Conservation (phyloP, 2,797 vertebrate species). For the Coracias cyanogaster region DNA sequence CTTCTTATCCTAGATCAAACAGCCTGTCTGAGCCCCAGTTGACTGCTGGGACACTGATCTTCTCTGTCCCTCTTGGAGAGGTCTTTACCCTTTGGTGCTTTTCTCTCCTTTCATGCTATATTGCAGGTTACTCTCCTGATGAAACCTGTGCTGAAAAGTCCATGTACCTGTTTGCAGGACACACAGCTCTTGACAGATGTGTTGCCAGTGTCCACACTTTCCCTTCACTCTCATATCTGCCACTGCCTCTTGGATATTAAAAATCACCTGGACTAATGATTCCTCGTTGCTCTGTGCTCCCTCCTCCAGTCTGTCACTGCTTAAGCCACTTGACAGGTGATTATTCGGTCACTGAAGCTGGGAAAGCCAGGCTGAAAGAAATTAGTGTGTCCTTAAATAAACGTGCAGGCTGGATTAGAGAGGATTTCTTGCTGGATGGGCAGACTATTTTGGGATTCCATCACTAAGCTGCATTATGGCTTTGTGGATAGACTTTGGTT, state of each 20-base stretch:
- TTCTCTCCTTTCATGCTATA: not conserved
- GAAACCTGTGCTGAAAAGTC: not conserved
- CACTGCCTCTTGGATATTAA: slow-evolving; percentile 17
- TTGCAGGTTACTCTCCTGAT: not conserved
- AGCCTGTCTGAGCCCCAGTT: not conserved
- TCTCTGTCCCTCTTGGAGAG: not conserved
- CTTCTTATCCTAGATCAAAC: not conserved
- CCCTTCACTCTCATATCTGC: slow-evolving; percentile 18
- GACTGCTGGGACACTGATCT: not conserved
- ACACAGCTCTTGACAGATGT: slow-evolving; percentile 11
- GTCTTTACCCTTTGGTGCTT: not conserved
- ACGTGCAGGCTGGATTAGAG: not conserved
- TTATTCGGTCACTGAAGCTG: not conserved
- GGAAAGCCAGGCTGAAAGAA: not conserved
- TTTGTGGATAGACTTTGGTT: not conserved
- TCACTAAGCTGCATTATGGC: slow-evolving; percentile 30
- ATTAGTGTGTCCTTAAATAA: slow-evolving; percentile 35
- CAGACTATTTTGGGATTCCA: not conserved
- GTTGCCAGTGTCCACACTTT: not conserved
- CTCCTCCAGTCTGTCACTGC: not conserved
- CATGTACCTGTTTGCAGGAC: not conserved
- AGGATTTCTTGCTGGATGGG: not conserved
- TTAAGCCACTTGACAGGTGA: slow-evolving; percentile 43
- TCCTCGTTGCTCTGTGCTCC: not conserved
- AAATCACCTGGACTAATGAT: slow-evolving; percentile 22